phyloP scores from a whole-genome alignment of 2,797 vertebrate genomes.

The Psittacula echo region DNA sequence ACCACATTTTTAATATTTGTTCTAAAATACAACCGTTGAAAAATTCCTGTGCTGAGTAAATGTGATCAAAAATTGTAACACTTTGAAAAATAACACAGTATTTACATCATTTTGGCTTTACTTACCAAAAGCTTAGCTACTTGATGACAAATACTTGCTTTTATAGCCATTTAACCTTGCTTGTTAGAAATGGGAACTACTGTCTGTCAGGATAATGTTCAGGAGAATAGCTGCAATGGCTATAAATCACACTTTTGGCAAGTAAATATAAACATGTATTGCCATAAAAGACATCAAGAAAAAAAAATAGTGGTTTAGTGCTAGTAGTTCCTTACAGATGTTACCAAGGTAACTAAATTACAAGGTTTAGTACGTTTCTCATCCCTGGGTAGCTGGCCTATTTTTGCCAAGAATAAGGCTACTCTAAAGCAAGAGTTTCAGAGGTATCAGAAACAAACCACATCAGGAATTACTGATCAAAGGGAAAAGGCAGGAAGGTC shows the following conservation, averaged over 20 bases:
- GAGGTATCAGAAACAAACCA: neutral
- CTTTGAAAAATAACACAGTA: constrained; percentile 16
- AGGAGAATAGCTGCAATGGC: neutral
- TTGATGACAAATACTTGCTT: neutral
- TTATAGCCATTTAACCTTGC: neutral
- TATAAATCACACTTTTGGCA: neutral
- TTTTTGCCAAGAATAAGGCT: constrained; percentile 38
- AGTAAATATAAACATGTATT: constrained; percentile 45
- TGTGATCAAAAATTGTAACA: neutral
- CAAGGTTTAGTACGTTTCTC: constrained; percentile 59
- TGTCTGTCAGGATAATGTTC: neutral
- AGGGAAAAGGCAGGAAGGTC: neutral
- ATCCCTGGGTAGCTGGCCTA: constrained; percentile 37
- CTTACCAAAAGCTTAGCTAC: constrained; percentile 20
- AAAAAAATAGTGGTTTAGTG: constrained; percentile 27
- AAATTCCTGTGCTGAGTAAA: neutral
- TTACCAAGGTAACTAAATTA: constrained; percentile 76
- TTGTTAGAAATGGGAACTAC: neutral
- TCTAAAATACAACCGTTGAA: neutral
- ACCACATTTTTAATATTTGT: neutral
- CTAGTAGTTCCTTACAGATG: constrained; percentile 57
- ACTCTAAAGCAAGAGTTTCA: neutral
- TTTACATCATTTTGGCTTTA: neutral
- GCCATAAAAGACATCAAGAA: constrained; percentile 42
- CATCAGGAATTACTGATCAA: neutral